phyloP scores from a whole-genome alignment of 2,113 vertebrate species.

The Oncorhynchus masou region DNA sequence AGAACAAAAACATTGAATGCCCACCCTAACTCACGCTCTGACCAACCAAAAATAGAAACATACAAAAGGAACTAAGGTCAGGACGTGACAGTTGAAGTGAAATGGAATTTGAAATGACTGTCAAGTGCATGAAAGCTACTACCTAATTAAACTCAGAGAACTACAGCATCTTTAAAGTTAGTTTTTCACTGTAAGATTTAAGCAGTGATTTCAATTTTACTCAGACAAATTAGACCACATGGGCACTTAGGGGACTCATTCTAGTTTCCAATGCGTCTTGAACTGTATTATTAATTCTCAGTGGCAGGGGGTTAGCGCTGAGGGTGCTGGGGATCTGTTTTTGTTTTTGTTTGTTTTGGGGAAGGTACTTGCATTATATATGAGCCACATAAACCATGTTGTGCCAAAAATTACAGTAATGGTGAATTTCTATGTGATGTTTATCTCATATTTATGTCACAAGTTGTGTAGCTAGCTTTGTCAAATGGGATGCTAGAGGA shows the following conservation, averaged over 20 bases:
- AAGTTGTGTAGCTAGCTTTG: neutral
- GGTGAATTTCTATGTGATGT: too few species aligned
- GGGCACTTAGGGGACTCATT: constrained; percentile 34
- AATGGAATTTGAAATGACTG: constrained; percentile 37
- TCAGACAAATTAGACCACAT: constrained; percentile 3
- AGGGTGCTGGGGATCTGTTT: too few species aligned
- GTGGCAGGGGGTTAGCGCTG: neutral
- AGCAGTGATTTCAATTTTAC: neutral
- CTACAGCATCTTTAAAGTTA: too few species aligned
- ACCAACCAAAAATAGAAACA: too few species aligned
- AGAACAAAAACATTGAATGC: too few species aligned
- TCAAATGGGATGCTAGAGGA: neutral
- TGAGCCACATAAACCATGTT: too few species aligned
- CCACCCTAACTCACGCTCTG: too few species aligned
- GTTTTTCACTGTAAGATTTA: too few species aligned
- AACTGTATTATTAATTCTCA: constrained; percentile 50
- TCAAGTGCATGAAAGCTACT: constrained; percentile 29
- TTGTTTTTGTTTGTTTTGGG: too few species aligned
- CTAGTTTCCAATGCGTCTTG: constrained; percentile 23
- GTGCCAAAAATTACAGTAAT: too few species aligned
- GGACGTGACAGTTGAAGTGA: neutral
- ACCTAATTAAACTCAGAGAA: constrained; percentile 22
- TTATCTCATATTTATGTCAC: neutral
- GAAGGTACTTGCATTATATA: too few species aligned
- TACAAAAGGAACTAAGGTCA: too few species aligned